Conservation (phyloP, 2,113 vertebrate species). For the rabbit (Oryctolagus cuniculus) region DNA sequence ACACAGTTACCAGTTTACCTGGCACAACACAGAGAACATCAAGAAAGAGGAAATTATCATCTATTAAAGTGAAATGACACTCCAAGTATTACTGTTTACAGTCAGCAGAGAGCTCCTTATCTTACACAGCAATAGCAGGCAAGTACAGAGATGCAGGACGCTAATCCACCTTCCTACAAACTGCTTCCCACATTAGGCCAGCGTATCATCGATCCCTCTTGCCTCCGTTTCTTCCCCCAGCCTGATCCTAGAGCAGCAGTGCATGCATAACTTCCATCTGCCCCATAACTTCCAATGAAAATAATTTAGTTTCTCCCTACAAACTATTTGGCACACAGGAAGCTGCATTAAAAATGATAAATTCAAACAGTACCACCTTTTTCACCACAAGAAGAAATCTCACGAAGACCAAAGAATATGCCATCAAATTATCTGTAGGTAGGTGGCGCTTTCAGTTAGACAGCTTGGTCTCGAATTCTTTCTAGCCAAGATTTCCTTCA, state of each 20-base stretch:
- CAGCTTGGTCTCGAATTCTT: slow-evolving; percentile 58
- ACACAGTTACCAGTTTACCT: slow-evolving; percentile 42
- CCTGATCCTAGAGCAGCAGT: slow-evolving; percentile 46
- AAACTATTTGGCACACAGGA: slow-evolving; percentile 47
- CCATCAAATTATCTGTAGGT: slow-evolving; percentile 41
- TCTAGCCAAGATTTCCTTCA: slow-evolving; percentile 50
- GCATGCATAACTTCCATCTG: slow-evolving; percentile 31
- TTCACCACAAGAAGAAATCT: slow-evolving; percentile 42
- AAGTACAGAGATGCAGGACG: slow-evolving; percentile 36
- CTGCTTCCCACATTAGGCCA: slow-evolving; percentile 21
- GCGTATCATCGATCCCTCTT: slow-evolving; percentile 41
- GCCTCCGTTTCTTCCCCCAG: slow-evolving; percentile 40
- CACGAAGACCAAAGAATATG: slow-evolving; percentile 8
- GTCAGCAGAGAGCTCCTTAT: slow-evolving; percentile 53
- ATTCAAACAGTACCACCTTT: slow-evolving; percentile 63
- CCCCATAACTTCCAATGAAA: slow-evolving; percentile 54
- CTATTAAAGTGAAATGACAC: slow-evolving; percentile 63
- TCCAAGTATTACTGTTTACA: slow-evolving; percentile 61
- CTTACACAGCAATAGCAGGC: slow-evolving; percentile 57
- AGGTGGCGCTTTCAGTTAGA: slow-evolving; percentile 58
- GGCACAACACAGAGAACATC: slow-evolving; percentile 63
- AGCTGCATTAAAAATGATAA: slow-evolving; percentile 62
- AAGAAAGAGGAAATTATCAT: slow-evolving; percentile 59
- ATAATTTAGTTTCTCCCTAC: slow-evolving; percentile 29
- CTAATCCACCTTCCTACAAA: slow-evolving; percentile 36